These are phyloP conservation scores for Bradysia coprophila DNA, from an alignment of 1,140 invertebrate genomes.

Conservation along the genomic window DNA sequence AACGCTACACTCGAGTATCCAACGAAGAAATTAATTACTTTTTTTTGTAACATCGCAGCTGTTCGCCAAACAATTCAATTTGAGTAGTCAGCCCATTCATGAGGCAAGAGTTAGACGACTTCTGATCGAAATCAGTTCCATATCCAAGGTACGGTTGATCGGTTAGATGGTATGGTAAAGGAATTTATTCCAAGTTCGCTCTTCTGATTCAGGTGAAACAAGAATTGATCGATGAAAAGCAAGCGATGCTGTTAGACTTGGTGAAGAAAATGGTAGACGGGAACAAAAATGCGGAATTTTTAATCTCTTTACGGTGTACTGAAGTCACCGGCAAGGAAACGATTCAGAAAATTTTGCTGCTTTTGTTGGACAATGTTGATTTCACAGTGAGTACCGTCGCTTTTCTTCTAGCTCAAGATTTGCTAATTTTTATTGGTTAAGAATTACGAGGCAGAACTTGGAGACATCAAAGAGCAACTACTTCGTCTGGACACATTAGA, in stretches of 20 bases:
- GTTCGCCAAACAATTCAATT: constrained; percentile 18
- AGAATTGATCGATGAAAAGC: too few species aligned
- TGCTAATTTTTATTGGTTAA: not conserved
- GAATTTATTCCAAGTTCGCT: too few species aligned
- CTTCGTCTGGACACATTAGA: constrained; percentile 17
- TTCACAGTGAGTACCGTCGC: not conserved
- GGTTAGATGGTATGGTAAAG: too few species aligned
- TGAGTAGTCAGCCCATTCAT: constrained; percentile 19
- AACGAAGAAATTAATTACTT: too few species aligned
- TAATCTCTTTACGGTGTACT: constrained; percentile 15
- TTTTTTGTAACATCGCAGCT: not conserved
- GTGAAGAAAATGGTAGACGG: too few species aligned
- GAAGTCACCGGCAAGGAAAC: constrained; percentile 15
- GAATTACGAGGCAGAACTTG: constrained; percentile 10
- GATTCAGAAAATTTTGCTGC: constrained; percentile 11
- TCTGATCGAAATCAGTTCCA: constrained; percentile 13
- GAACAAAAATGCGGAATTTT: constrained; percentile 14
- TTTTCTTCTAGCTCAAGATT: not conserved
- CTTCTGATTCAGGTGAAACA: too few species aligned
- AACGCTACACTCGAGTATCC: too few species aligned
- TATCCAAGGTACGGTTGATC: constrained; percentile 7
- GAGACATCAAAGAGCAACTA: constrained; percentile 19
- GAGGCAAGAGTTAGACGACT: constrained; percentile 19
- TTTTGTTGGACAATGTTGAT: not conserved
- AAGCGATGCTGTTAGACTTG: too few species aligned